phyloP scores from a whole-genome alignment of 2,888 invertebrate genomes.

The Amphipoea lucens region DNA sequence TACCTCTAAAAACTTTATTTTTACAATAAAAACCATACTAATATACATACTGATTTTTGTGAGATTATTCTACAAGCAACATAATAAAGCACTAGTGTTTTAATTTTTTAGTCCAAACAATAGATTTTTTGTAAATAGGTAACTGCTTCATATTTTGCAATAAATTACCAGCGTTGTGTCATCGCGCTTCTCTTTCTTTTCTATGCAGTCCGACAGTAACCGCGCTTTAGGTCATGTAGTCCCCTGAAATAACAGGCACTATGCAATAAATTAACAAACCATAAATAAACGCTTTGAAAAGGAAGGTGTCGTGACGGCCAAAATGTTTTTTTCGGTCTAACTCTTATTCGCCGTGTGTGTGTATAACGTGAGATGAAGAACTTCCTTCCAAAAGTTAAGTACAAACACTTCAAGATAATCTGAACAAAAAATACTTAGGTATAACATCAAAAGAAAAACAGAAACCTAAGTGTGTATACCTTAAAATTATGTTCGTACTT shows the following conservation, averaged over 20 bases:
- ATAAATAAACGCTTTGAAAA: neutral
- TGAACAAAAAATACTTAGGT: neutral
- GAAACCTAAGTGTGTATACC: neutral
- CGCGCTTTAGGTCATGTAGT: no score
- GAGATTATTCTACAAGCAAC: no score
- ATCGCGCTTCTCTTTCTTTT: no score
- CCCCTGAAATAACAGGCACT: neutral
- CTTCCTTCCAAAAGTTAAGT: neutral
- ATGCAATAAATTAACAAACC: neutral
- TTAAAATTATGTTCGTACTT: constrained; percentile 12
- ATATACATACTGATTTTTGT: no score
- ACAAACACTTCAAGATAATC: constrained; percentile 14
- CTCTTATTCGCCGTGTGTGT: neutral
- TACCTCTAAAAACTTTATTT: no score
- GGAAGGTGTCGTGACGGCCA: neutral
- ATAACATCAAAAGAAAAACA: constrained; percentile 20
- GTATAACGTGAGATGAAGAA: neutral
- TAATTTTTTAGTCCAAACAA: no score
- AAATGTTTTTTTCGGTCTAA: neutral
- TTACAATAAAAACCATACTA: no score
- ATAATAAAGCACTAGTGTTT: no score
- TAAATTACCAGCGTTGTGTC: no score
- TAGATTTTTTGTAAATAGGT: no score
- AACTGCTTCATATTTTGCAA: no score
- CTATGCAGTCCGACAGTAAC: no score